Percentiles rank a stretch among this genome's conserved stretches.
phyloP scores from a whole-genome alignment of 2,888 invertebrate species.

The Diarsia mendica region DNA sequence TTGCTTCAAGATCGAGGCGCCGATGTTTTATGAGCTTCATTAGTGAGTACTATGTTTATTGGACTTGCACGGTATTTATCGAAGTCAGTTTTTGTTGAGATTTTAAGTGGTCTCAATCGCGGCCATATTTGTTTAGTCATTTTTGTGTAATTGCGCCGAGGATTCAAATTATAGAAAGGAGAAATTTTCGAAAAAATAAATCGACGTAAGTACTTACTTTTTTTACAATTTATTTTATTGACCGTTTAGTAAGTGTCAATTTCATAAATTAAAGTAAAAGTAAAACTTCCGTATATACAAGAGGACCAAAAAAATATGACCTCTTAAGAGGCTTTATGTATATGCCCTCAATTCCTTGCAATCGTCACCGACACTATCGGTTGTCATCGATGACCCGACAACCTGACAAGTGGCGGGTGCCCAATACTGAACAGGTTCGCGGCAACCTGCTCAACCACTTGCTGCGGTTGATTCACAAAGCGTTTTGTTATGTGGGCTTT shows the following conservation, averaged over 20 bases:
- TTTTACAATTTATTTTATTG: constrained; percentile 12
- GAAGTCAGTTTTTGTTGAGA: constrained; percentile 24
- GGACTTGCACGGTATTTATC: constrained; percentile 7
- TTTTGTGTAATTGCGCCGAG: constrained; percentile 1
- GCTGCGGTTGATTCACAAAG: constrained; percentile 58
- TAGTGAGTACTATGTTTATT: constrained; percentile 24
- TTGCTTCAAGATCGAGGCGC: constrained; percentile 54
- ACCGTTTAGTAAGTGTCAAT: constrained; percentile 17
- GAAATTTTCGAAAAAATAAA: not conserved
- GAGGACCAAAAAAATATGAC: constrained; percentile 40
- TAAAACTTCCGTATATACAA: constrained; percentile 5
- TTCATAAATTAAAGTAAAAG: constrained; percentile 23
- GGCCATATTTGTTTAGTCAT: constrained; percentile 4
- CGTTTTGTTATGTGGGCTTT: constrained; percentile 37
- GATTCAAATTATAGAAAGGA: not conserved
- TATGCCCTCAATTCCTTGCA: constrained; percentile 48
- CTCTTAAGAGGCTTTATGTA: constrained; percentile 51
- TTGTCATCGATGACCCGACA: constrained; percentile 58
- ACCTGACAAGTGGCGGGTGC: constrained; percentile 73
- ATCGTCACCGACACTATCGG: constrained; percentile 46
- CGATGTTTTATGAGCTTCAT: constrained; percentile 53
- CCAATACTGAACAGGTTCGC: constrained; percentile 75
- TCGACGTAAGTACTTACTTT: too few species aligned
- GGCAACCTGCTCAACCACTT: constrained; percentile 65
- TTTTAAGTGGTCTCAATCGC: constrained; percentile 37